Conservation (phyloP, 2,888 invertebrate species). For the Leucoptera coffeella region DNA sequence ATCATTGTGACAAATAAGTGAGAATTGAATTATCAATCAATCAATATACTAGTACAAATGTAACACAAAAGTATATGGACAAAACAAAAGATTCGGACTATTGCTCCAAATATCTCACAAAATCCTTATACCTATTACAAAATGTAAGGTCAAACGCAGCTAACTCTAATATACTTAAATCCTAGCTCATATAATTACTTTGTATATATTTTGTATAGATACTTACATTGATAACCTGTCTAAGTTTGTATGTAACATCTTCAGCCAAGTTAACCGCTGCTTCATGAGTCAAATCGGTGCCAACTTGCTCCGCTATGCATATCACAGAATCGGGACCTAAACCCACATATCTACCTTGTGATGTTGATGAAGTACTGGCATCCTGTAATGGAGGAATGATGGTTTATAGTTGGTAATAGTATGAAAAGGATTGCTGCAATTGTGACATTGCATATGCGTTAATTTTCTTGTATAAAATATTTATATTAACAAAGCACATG, state of each 20-base stretch:
- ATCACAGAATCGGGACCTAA: conserved; percentile 33
- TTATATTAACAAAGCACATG: neutral
- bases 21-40: too few relatives aligned
- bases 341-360: conserved; percentile 43
- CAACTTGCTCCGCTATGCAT: conserved; percentile 40
- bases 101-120: too few relatives aligned
- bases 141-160: too few relatives aligned
- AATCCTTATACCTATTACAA: too few relatives aligned
- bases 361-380: conserved; percentile 21
- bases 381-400: conserved; percentile 16
- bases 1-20: too few relatives aligned
- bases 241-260: conserved; percentile 44
- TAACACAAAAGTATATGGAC: too few relatives aligned
- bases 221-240: conserved; percentile 43
- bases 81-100: too few relatives aligned
- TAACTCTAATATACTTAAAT: too few relatives aligned
- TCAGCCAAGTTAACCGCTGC: conserved; percentile 40
- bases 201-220: neutral
- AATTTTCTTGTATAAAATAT: neutral
- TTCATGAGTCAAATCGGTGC: conserved; percentile 28
- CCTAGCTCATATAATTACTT: neutral
- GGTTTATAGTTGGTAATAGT: neutral
- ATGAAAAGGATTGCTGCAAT: neutral
- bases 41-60: too few relatives aligned
- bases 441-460: neutral